Percentiles rank a stretch among this genome's conserved stretches.
Conservation (phyloP, 2,888 invertebrate species). For the Helobdella robusta region DNA sequence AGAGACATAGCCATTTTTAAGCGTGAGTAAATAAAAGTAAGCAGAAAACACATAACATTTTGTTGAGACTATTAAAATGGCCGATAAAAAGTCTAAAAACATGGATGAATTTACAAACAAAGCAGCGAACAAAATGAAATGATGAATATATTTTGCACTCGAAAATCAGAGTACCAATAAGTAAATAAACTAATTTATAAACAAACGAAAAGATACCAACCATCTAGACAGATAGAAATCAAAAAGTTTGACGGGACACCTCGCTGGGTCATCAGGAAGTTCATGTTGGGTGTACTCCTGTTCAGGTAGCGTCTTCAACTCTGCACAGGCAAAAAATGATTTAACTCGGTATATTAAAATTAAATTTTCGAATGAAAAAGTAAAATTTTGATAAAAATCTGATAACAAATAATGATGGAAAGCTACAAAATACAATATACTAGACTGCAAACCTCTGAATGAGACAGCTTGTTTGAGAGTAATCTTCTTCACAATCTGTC, state of each 20-base stretch:
- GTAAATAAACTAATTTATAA: no score
- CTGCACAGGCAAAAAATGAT: no score
- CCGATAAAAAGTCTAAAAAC: no score
- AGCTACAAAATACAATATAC: not conserved
- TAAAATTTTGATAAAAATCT: not conserved
- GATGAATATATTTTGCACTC: no score
- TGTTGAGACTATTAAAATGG: no score
- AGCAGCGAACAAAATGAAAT: no score
- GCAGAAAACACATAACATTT: not conserved
- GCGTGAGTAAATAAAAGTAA: not conserved
- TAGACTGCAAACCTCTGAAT: conserved; percentile 1
- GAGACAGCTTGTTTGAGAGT: not conserved
- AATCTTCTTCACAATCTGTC: conserved; percentile 1
- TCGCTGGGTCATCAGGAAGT: conserved; percentile 15
- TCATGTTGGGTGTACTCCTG: conserved; percentile 14
- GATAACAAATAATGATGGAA: no score
- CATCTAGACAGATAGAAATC: conserved; percentile 27
- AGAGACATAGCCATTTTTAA: no score
- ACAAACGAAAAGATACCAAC: conserved; percentile 9
- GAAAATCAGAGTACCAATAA: no score
- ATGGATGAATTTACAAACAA: no score
- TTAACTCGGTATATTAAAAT: not conserved
- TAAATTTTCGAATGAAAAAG: not conserved
- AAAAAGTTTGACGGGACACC: conserved; percentile 22
- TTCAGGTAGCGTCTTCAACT: not conserved